These are phyloP conservation scores for Clepsis dumicolana DNA, from an alignment of 2,888 invertebrate genomes.

Conservation along the genomic window DNA sequence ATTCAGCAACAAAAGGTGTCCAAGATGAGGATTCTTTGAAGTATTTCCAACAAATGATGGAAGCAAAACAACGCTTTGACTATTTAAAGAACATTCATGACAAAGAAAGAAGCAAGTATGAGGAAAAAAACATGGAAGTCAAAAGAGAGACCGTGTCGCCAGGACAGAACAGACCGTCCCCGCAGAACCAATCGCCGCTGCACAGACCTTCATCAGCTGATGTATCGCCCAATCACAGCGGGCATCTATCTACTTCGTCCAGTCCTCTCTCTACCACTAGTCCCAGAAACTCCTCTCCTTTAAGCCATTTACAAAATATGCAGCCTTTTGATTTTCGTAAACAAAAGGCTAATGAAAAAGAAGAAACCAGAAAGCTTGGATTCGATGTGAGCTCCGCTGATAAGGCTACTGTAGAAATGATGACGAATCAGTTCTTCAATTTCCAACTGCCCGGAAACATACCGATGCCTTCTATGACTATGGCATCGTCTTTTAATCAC, in stretches of 20 bases:
- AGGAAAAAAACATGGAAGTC: conserved; percentile 57
- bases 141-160: conserved; percentile 74
- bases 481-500: conserved; percentile 85
- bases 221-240: conserved; percentile 74
- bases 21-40: conserved; percentile 75
- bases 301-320: conserved; percentile 97
- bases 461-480: conserved; percentile 85
- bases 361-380: conserved; percentile 80
- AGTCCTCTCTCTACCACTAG: conserved; percentile 83
- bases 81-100: conserved; percentile 77
- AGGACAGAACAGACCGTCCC: conserved; percentile 65
- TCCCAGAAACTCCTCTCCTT: conserved; percentile 90
- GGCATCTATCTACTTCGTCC: conserved; percentile 79
- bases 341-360: conserved; percentile 70
- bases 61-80: conserved; percentile 76
- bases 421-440: conserved; percentile 88
- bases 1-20: conserved; percentile 80
- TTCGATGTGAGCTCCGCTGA: conserved; percentile 71
- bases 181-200: conserved; percentile 65
- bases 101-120: conserved; percentile 59
- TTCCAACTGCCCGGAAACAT: conserved; percentile 86
- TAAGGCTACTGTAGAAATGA: conserved; percentile 85
- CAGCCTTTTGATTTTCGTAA: conserved; percentile 97
- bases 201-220: conserved; percentile 71
- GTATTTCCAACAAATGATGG: conserved; percentile 80